phyloP scores from a whole-genome alignment of 2,113 vertebrate genomes.

The Cheilinus undulatus region DNA sequence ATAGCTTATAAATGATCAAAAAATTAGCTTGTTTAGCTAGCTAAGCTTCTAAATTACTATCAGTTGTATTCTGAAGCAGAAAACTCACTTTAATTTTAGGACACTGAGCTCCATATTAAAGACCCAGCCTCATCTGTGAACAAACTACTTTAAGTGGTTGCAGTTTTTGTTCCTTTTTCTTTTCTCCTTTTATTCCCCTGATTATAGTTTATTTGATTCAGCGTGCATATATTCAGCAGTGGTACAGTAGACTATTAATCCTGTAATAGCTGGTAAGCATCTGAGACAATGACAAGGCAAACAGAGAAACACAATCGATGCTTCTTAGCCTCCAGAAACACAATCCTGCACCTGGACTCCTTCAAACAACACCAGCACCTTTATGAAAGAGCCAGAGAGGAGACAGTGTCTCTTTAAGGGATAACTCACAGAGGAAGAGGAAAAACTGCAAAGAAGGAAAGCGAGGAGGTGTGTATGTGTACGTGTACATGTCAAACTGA shows the following conservation, averaged over 20 bases:
- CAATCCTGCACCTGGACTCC: conserved; percentile 62
- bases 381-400: conserved; percentile 30
- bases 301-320: conserved; percentile 64
- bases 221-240: conserved; percentile 31
- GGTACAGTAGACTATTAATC: conserved; percentile 45
- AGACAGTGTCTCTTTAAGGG: conserved; percentile 79
- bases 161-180: neutral
- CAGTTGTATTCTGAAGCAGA: no score
- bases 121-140: no score
- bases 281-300: conserved; percentile 54
- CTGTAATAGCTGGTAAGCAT: conserved; percentile 55
- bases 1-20: no score
- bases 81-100: no score
- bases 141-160: no score
- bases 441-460: conserved; percentile 66
- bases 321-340: conserved; percentile 57
- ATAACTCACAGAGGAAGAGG: conserved; percentile 65
- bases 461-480: conserved; percentile 71
- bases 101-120: no score
- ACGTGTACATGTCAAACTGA: conserved; percentile 71
- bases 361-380: conserved; percentile 50
- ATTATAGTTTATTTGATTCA: conserved; percentile 42
- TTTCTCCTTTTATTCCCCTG: conserved; percentile 1
- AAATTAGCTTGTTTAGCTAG: no score
- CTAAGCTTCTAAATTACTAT: no score